Percentiles rank a stretch among this genome's conserved stretches.
These are phyloP conservation scores for Caprella mutica DNA, from an alignment of 2,888 invertebrate species.

Conservation along the genomic window DNA sequence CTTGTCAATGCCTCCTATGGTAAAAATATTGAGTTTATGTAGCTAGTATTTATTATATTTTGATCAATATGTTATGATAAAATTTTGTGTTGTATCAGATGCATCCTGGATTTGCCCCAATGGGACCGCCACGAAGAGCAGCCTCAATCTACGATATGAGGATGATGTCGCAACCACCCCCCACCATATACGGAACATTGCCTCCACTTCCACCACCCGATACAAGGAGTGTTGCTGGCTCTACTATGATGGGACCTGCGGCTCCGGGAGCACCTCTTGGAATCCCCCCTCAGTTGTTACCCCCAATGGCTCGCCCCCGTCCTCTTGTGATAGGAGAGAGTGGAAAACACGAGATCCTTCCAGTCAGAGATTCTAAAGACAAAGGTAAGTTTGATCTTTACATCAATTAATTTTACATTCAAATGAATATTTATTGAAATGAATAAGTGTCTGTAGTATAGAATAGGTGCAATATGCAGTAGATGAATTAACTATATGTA, in stretches of 20 bases:
- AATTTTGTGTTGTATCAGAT: too few relatives aligned
- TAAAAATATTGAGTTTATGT: too few relatives aligned
- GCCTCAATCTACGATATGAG: slow-evolving; percentile 32
- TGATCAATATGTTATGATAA: too few relatives aligned
- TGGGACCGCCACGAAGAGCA: slow-evolving; percentile 20
- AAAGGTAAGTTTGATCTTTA: too few relatives aligned
- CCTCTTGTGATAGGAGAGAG: slow-evolving; percentile 29
- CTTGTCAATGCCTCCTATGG: slow-evolving; percentile 16
- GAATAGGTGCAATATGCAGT: too few relatives aligned
- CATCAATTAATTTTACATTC: too few relatives aligned
- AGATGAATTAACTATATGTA: too few relatives aligned
- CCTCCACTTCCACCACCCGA: slow-evolving; percentile 4
- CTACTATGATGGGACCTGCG: slow-evolving; percentile 13
- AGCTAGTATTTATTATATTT: too few relatives aligned
- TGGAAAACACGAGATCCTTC: slow-evolving; percentile 26
- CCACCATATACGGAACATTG: slow-evolving; percentile 29
- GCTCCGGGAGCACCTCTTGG: slow-evolving; percentile 21
- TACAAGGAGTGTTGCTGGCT: slow-evolving; percentile 19
- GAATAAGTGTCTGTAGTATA: too few relatives aligned
- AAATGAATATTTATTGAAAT: too few relatives aligned
- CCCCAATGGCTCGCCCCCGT: slow-evolving; percentile 33
- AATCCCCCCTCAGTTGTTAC: slow-evolving; percentile 28
- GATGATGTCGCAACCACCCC: slow-evolving; percentile 16
- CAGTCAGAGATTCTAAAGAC: slow-evolving; percentile 20
- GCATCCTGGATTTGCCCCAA: slow-evolving; percentile 11